A percentile compares a stretch with the other conserved stretches of the same genome.
phyloP scores from a whole-genome alignment of 2,797 vertebrate genomes.

The Onychomys torridus region DNA sequence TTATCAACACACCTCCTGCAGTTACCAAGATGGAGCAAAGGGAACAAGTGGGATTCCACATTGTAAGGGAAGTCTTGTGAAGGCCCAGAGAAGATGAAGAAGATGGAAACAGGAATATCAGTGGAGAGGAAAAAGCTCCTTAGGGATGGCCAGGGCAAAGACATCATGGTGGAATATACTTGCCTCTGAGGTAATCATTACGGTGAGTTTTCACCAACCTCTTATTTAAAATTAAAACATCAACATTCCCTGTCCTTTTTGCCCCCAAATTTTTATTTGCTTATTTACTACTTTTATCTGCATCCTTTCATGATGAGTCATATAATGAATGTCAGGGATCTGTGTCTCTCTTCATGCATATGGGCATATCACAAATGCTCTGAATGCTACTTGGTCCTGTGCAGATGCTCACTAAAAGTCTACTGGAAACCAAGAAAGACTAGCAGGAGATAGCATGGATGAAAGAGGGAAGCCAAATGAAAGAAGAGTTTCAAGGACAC shows the following conservation, averaged over 20 bases:
- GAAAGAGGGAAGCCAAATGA: neutral
- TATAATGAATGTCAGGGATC: neutral
- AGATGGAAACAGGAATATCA: neutral
- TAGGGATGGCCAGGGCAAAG: neutral
- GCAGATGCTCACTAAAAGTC: neutral
- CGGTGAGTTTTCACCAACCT: neutral
- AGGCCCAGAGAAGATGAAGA: neutral
- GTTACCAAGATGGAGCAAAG: neutral
- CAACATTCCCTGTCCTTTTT: neutral
- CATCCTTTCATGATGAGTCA: neutral
- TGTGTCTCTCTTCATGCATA: neutral
- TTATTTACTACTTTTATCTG: neutral
- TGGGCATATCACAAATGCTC: neutral
- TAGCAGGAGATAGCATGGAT: neutral
- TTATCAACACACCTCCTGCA: neutral
- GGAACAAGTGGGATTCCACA: no score
- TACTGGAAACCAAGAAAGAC: neutral
- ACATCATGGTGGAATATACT: neutral
- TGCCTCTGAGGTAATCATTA: neutral
- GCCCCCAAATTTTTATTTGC: neutral
- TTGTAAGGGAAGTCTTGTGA: accelerated
- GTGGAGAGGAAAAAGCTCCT: no score
- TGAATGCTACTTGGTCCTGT: neutral
- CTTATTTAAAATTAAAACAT: neutral
- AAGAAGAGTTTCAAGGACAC: neutral